These are phyloP conservation scores for Acanthurus tractus DNA, from an alignment of 2,797 vertebrate genomes.

Conservation along the genomic window DNA sequence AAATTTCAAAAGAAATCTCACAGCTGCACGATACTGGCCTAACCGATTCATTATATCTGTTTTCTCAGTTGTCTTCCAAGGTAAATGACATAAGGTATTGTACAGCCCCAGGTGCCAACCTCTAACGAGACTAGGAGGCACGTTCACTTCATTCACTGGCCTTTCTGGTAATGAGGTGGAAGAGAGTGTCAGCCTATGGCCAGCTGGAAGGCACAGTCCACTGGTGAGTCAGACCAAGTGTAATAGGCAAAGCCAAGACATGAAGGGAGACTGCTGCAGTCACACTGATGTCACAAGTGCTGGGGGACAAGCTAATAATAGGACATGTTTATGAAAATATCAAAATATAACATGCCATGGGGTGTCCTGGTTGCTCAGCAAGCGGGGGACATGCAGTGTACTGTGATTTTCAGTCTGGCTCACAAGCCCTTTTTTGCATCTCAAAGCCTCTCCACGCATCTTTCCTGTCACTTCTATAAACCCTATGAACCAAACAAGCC, in stretches of 20 bases:
- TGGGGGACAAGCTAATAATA: constrained; percentile 84
- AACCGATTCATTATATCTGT: constrained; percentile 63
- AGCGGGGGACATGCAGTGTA: constrained; percentile 32
- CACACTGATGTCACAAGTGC: constrained; percentile 76
- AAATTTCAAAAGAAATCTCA: constrained; percentile 50
- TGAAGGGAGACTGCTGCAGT: constrained; percentile 72
- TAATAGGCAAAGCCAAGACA: constrained; percentile 76
- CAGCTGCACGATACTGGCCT: constrained; percentile 35
- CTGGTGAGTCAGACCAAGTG: constrained; percentile 83
- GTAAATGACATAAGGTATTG: constrained; percentile 70
- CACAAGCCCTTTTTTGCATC: constrained; percentile 18
- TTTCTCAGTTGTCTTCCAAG: constrained; percentile 58
- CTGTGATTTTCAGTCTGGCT: constrained; percentile 59
- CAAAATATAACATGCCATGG: constrained; percentile 72
- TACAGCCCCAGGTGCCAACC: constrained; percentile 73
- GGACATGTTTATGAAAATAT: constrained; percentile 79
- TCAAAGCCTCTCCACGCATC: constrained; percentile 1
- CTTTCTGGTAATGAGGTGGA: constrained; percentile 81
- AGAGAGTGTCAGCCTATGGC: constrained; percentile 74
- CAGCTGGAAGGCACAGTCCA: constrained; percentile 77
- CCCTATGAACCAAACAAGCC: constrained; percentile 7
- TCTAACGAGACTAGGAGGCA: constrained; percentile 71
- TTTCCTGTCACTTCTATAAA: constrained; percentile 6
- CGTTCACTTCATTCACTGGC: constrained; percentile 70
- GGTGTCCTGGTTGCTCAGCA: constrained; percentile 65